Evolutionary conservation across 2,888 invertebrate genomes (phyloP).

Genomic region (Mellilla xanthometata): DNA sequence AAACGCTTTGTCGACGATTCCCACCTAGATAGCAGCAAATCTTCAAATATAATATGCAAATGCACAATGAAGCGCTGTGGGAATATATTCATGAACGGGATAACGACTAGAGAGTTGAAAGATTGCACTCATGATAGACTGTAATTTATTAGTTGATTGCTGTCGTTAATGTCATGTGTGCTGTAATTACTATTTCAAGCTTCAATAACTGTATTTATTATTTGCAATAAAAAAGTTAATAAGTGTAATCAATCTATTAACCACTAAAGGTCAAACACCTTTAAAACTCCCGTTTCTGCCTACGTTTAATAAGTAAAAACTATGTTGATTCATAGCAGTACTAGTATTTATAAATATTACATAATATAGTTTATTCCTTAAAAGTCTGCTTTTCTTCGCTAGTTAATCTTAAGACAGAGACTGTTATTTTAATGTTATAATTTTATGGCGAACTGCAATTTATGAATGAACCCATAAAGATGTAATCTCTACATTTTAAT

Average conservation of each 20-base stretch:
- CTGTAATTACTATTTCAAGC: slow-evolving; percentile 28
- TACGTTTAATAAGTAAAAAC: no score
- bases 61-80: slow-evolving; percentile 23
- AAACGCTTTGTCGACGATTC: slow-evolving; percentile 50
- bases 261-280: slow-evolving; percentile 6
- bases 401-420: no score
- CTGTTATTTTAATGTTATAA: neutral
- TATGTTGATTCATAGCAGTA: no score
- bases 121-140: slow-evolving; percentile 22
- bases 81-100: slow-evolving; percentile 19
- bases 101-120: slow-evolving; percentile 26
- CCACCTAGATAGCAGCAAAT: slow-evolving; percentile 36
- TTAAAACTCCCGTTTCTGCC: no score
- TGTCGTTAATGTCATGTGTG: slow-evolving; percentile 14
- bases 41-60: slow-evolving; percentile 38
- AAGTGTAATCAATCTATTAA: slow-evolving; percentile 2
- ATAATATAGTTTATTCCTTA: no score
- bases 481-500: slow-evolving; percentile 8
- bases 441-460: neutral
- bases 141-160: slow-evolving; percentile 24
- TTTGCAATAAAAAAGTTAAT: slow-evolving; percentile 15
- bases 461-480: slow-evolving; percentile 12
- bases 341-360: no score
- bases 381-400: no score
- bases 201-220: slow-evolving; percentile 23